Base-by-base conservation (phyloP, 2,888 invertebrate genomes). In the Neuroscelio doddi region DNA sequence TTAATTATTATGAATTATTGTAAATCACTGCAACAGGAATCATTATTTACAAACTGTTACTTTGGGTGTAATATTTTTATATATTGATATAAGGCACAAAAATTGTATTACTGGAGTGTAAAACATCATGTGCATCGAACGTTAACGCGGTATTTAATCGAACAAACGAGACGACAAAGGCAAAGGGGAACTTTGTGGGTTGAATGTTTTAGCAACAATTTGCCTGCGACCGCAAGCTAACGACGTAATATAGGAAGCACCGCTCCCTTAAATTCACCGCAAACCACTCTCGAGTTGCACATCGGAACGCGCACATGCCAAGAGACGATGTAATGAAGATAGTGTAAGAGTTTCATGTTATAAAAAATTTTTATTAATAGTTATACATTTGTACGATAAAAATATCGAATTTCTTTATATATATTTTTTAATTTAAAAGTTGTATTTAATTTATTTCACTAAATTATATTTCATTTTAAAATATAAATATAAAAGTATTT, bases 121-220 rank as follows among this genome's bases (percentile, higher is more conserved):
- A n/a, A n/a, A n/a, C n/a, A n/a, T n/a, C n/a, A n/a, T n/a, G n/a
- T n/a, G n/a, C n/a, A n/a, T n/a, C n/a, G n/a, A n/a, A n/a, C 21
- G 24, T 41, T 41, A 10, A 41, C 52, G 14, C 46, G 52, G 34
- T 59, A 56, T 38, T 65, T 65, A 49, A 61, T 65, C 62, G 57
- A 57, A 66, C 66, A 66, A 66, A 66, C 50, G 56, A 55, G 56
- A 49, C 44, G 69, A 58, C 64, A 45, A 64, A 47, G 49, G 30
- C 61, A 45, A 46, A 14, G 34, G 51, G 49, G 59, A 62, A 61
- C 50, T 64, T 74, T 80, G 80, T 71, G 82, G 79, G 74, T 69
- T 71, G 68, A 72, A 68, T 77, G 73, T 79, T 82, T 82, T 80
- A 80, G 75, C 78, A 73, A 73, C 80, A 77, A 79, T 81, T 81